phyloP scores from a whole-genome alignment of 2,113 vertebrate species.

The Ctenomys sociabilis region DNA sequence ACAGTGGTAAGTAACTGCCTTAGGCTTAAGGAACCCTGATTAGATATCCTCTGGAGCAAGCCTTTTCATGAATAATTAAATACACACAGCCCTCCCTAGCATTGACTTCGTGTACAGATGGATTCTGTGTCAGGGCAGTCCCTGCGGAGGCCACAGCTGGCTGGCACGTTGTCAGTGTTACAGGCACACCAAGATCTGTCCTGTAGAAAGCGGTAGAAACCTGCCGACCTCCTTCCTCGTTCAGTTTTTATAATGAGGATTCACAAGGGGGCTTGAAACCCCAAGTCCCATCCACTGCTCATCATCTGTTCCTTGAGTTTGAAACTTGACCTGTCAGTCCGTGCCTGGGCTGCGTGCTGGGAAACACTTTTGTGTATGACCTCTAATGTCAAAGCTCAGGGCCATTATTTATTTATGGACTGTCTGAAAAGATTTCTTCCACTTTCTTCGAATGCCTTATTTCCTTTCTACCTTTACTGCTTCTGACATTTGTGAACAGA shows the following conservation, averaged over 20 bases:
- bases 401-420: conserved; percentile 83
- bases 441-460: conserved; percentile 14
- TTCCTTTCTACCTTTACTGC: conserved; percentile 32
- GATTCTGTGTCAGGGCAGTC: not conserved
- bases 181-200: not conserved
- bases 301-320: conserved; percentile 51
- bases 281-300: accelerated
- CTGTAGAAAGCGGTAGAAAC: not conserved
- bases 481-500: conserved; percentile 40
- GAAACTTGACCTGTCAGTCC: conserved; percentile 60
- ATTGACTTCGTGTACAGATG: not conserved
- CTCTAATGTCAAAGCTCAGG: conserved; percentile 68
- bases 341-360: conserved; percentile 12
- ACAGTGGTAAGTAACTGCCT: not conserved
- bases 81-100: not conserved
- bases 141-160: not conserved
- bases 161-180: not conserved
- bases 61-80: not conserved
- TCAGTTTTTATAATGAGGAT: not conserved
- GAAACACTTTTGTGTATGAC: not conserved
- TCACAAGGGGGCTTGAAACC: conserved; percentile 31
- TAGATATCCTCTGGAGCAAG: not conserved
- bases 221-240: not conserved
- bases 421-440: conserved; percentile 65
- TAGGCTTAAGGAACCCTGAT: not conserved